phyloP scores from a whole-genome alignment of 2,888 invertebrate species.

The Phymatocera aterrima region DNA sequence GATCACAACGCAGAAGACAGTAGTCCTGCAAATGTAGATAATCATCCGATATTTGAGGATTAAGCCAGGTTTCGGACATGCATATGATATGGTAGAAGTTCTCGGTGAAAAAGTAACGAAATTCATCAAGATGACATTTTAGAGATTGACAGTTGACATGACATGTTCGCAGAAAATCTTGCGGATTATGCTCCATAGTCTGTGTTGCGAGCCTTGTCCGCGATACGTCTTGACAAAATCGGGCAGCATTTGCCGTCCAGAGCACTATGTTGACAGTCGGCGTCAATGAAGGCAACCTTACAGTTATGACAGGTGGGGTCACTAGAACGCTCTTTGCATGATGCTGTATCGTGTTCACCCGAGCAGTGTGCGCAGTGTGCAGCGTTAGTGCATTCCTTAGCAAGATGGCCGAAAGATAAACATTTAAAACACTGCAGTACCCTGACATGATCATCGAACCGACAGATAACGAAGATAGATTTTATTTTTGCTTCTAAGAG shows the following conservation, averaged over 20 bases:
- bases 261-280: not conserved
- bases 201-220: not conserved
- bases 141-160: constrained; percentile 42
- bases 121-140: constrained; percentile 22
- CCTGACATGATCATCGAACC: not conserved
- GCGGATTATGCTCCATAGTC: constrained; percentile 10
- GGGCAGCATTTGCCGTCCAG: constrained; percentile 3
- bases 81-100: constrained; percentile 8
- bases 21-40: not conserved
- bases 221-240: not conserved
- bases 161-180: not conserved
- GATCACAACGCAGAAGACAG: not conserved
- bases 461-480: not conserved
- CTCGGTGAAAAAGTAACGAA: not conserved
- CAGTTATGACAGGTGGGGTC: not conserved
- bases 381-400: not conserved
- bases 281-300: not conserved
- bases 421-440: constrained; percentile 29
- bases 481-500: no score
- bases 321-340: not conserved
- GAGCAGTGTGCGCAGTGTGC: constrained; percentile 28
- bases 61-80: constrained; percentile 12
- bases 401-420: constrained; percentile 17
- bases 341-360: not conserved
- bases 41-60: not conserved